Base-by-base conservation (phyloP, 2,888 invertebrate genomes). In the Lapara coniferarum region DNA sequence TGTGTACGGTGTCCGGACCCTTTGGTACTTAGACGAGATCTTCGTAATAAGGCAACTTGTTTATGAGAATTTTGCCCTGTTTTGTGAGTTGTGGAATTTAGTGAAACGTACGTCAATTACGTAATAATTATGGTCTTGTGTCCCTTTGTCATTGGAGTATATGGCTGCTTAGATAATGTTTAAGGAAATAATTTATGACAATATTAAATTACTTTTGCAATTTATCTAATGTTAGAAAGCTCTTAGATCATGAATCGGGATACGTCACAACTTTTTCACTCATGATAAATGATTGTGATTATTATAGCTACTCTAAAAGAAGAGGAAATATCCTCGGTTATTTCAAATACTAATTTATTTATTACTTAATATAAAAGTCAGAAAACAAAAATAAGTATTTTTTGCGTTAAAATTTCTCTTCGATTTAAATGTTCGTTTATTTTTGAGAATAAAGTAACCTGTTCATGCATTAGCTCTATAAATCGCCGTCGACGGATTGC, bases 1-100 rank as follows among this genome's bases (percentile, higher is more conserved):
- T 74, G 73, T 72, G 73, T 74, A 51, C 68, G 70, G 73, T 37
- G 37, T 37, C 37, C 37, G 69, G 71, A 72, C 74, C 76, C 70
- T 78, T 75, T 69, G 75, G 74, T 75, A 74, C 74, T 78, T 72
- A 73, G 69, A 55, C 72, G 74, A 74, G 73, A 76, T 77, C 76
- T 72, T 57, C 67, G 69, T 66, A 69, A 69, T 69, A 52, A 69
- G 53, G 53, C 59, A 63, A 53, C 52, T 69, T 69, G 59, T 69
- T 69, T 69, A 69, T 63, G 59, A 52, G 37, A 63, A 49, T 49
- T 63, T 63, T 46, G 49, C 12, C 63, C 19, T 46, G 63, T 63
- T 59, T 49, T 49, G 49, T 49, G 25, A 63, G 49, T 63, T 49
- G 63, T 13, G 46, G 46, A 16, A 46, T 63, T 44, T n/a, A 10